Evolutionary conservation across 2,113 vertebrate genomes (phyloP), one percentile per base, ranked within the genome.

Genomic region (Cololabis saira): DNA sequence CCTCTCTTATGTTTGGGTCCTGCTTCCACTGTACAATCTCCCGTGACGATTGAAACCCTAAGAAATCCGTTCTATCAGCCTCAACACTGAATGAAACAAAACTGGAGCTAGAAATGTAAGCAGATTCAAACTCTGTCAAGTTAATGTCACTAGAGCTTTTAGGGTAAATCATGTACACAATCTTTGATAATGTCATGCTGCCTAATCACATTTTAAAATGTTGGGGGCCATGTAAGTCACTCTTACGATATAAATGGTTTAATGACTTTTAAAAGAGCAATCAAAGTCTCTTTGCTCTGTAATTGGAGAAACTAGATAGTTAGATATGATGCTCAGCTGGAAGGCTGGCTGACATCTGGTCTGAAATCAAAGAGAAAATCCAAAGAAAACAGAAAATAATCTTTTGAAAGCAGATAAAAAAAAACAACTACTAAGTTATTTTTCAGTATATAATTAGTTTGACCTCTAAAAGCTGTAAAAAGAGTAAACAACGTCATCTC

Each of bases 131-230:
- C 51, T 53, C 41, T 27, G 52, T 63, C 50, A 5, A 48, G 68
- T 71, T 78, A 86, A 92, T 84, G 85, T 83, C 81, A 87, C 61
- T n/a, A 10, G 19, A 62, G 70, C 75, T 78, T 64, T 70, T 50
- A 80, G 69, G 52, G 42, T 16, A 17, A 44, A 68, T 61, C 40
- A 18, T 7, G 21, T 24, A 55, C n/a, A 55, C 48, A 19, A 14
- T 70, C 69, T 70, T 81, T 67, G 63, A 87, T 3, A 87, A 90
- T 76, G 67, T 50, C 82, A 87, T 67, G 50, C 54, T 37, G 42
- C 80, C 51, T 77, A 80, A 87, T 81, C 76, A 74, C 56, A 62
- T 80, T 75, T 67, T 21, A 61, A 76, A 82, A 84, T 76, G 77
- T 66, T 67, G 76, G 77, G 80, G 61, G 62, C 55, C 62, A 54